A percentile compares a stretch with the other conserved stretches of the same genome.
Conservation (phyloP, 2,113 vertebrate genomes). For the Trogon surrucura region DNA sequence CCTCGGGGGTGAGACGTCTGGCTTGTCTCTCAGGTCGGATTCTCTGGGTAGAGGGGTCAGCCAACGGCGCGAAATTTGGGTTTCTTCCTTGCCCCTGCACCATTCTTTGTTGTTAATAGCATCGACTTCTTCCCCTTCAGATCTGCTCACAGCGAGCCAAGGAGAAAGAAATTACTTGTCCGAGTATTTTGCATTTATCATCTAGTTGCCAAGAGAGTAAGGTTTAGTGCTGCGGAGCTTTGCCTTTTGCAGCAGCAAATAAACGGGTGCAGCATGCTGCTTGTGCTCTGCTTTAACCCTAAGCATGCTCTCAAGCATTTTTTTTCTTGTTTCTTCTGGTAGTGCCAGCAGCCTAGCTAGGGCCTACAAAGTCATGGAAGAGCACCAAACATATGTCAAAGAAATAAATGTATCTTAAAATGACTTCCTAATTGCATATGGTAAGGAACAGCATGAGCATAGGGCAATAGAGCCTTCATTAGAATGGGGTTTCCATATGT, state of each 20-base stretch:
- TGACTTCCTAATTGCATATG: not conserved
- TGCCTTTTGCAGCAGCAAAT: not conserved
- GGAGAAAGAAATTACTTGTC: not conserved
- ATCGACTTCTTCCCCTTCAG: not conserved
- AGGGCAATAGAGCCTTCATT: not conserved
- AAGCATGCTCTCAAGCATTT: not conserved
- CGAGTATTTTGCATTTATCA: not conserved
- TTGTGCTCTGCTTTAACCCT: not conserved
- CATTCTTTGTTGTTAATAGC: not conserved
- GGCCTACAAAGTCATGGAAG: not conserved
- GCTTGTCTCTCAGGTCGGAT: not conserved
- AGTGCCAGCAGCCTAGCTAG: not conserved
- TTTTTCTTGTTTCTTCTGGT: not conserved
- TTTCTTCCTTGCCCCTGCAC: not conserved
- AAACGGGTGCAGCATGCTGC: not conserved
- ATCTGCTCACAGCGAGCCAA: not conserved
- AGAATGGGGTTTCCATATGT: not conserved
- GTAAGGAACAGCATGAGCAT: not conserved
- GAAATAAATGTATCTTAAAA: not conserved
- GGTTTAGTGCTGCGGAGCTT: rapidly evolving
- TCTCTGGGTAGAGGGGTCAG: not conserved
- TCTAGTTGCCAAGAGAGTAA: not conserved
- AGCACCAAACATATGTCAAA: not conserved
- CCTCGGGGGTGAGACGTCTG: not conserved
- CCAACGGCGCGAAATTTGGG: not conserved